Conservation (phyloP, 2,113 vertebrate species). For the Cyanoramphus novaezelandiae region DNA sequence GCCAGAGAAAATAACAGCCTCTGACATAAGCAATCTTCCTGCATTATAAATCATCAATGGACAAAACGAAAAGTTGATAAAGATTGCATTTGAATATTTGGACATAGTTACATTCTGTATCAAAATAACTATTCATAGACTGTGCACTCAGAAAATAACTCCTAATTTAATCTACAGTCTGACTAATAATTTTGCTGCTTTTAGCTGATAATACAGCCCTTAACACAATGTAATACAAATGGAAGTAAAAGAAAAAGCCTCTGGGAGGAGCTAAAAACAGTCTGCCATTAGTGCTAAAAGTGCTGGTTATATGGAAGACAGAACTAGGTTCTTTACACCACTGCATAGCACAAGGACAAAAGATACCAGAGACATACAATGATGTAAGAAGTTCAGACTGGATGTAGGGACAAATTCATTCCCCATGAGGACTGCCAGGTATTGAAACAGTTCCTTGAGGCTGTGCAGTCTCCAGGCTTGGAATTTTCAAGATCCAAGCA, state of each 20-base stretch:
- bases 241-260: not conserved
- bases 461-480: not conserved
- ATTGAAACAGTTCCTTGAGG: not conserved
- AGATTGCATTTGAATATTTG: not conserved
- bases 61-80: not conserved
- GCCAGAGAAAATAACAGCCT: not conserved
- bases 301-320: not conserved
- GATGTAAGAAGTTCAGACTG: not conserved
- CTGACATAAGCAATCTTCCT: not conserved
- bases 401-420: not conserved
- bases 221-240: not conserved
- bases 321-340: not conserved
- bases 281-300: not conserved
- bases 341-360: not conserved
- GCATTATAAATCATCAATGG: not conserved
- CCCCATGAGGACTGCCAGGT: not conserved
- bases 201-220: not conserved
- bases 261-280: not conserved
- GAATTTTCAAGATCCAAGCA: not conserved
- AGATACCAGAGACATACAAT: not conserved
- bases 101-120: not conserved
- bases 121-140: not conserved
- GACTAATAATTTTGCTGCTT: not conserved
- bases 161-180: not conserved
- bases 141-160: not conserved